A percentile compares a stretch with the other conserved stretches of the same genome.
Evolutionary conservation across 2,797 vertebrate genomes (phyloP).

Genomic region (Aselliscus stoliczkanus): DNA sequence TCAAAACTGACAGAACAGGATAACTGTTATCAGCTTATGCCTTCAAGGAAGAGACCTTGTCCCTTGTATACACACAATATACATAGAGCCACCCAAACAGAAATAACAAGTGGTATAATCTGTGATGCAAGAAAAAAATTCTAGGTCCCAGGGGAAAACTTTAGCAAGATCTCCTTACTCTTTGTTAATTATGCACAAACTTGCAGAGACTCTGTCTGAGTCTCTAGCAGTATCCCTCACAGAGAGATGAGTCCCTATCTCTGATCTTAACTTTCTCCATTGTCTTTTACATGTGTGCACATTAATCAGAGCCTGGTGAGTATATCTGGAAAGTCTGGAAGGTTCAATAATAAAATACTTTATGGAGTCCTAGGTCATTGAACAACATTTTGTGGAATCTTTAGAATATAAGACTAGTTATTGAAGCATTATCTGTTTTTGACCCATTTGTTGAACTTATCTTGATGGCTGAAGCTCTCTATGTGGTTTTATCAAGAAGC

Average conservation of each 20-base stretch:
- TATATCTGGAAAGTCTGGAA: neutral
- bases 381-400: neutral
- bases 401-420: neutral
- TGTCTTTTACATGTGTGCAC: neutral
- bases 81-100: neutral
- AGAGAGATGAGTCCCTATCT: neutral
- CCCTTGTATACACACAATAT: neutral
- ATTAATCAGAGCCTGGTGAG: neutral
- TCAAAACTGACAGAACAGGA: neutral
- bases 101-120: neutral
- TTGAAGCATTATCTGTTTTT: neutral
- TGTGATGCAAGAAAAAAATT: neutral
- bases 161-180: neutral
- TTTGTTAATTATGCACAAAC: neutral
- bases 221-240: neutral
- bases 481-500: neutral
- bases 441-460: neutral
- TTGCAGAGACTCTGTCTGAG: neutral
- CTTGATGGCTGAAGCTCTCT: neutral
- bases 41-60: neutral
- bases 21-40: neutral
- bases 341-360: neutral
- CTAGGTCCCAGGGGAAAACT: neutral
- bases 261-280: neutral
- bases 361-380: neutral